Base-by-base conservation (phyloP, 2,888 invertebrate genomes). In the Clepsis dumicolana region DNA sequence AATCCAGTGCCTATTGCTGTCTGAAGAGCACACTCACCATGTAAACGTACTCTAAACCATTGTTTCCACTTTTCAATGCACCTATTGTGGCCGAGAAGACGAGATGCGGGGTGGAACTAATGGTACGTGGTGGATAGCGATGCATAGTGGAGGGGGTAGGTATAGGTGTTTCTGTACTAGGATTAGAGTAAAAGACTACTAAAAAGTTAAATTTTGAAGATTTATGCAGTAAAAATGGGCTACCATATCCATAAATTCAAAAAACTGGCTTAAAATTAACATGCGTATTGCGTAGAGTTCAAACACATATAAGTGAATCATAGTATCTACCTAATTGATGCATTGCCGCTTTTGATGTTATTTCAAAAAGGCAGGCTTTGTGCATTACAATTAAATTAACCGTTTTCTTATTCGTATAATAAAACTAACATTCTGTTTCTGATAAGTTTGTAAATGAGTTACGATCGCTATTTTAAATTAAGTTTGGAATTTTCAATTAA, bases 71-170 rank as follows among this genome's bases (percentile, higher is more conserved):
- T 69, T 69, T 71, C 60, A 71, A 70, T 70, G 66, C 65, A 61
- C 53, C 71, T 63, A 71, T 71, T 71, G 71, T 71, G 67, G 57
- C 68, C 62, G 60, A 63, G 67, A 61, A 61, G 66, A 68, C 52
- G 62, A 62, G 66, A 60, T 65, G 57, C 50, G 67, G 67, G 61
- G 66, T 66, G 56, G 61, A 56, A 48, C 67, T 67, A 67, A 67
- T 67, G 67, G 67, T 50, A 32, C 63, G 38, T 68, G 41, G 73
- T 79, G 80, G 82, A 83, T 71, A 62, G 18, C 44, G 18, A 44
- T 8, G 44, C 44, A 16, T 44, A 44, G 44, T 44, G 44, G 0
- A 44, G 18, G 16, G 18, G 10, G 16, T 10, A 18, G 18, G 44
- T 44, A 18, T 18, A 14, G 7, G 1, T 44, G 5, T 44, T 10